phyloP scores from a whole-genome alignment of 1,140 invertebrate species.

The Archegozetes longisetosus region DNA sequence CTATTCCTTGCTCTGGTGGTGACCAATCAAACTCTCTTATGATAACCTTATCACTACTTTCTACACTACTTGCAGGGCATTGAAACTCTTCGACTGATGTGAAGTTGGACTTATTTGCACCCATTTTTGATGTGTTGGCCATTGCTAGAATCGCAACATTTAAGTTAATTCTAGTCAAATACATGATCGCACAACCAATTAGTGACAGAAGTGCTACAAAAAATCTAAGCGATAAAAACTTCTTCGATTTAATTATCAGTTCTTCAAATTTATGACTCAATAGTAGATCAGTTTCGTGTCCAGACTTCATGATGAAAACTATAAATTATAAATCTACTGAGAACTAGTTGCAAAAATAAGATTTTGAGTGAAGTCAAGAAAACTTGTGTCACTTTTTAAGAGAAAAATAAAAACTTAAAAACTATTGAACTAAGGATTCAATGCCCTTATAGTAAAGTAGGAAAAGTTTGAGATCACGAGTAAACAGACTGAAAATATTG shows the following conservation, averaged over 20 bases:
- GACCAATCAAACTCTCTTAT: slow-evolving; percentile 18
- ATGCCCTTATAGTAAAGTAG: too few relatives aligned
- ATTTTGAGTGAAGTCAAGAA: too few relatives aligned
- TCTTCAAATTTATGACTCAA: not conserved
- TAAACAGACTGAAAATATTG: too few relatives aligned
- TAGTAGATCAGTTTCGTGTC: not conserved
- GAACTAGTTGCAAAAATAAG: too few relatives aligned
- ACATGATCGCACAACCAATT: slow-evolving; percentile 21
- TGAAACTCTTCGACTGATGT: not conserved
- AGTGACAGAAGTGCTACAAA: slow-evolving; percentile 21
- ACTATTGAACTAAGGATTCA: too few relatives aligned
- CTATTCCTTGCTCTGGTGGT: slow-evolving; percentile 32
- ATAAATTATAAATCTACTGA: too few relatives aligned
- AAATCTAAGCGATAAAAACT: slow-evolving; percentile 13
- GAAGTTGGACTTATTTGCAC: not conserved
- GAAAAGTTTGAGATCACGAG: too few relatives aligned
- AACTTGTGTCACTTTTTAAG: too few relatives aligned
- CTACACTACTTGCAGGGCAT: slow-evolving; percentile 9
- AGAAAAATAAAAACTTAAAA: too few relatives aligned
- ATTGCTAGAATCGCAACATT: slow-evolving; percentile 22
- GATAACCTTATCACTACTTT: not conserved
- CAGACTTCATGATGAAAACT: too few relatives aligned
- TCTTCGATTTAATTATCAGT: not conserved
- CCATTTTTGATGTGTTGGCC: slow-evolving; percentile 17
- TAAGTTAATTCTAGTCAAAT: slow-evolving; percentile 21